These are phyloP conservation scores for Halocaridina rubra DNA, from an alignment of 2,888 invertebrate species.

Conservation along the genomic window DNA sequence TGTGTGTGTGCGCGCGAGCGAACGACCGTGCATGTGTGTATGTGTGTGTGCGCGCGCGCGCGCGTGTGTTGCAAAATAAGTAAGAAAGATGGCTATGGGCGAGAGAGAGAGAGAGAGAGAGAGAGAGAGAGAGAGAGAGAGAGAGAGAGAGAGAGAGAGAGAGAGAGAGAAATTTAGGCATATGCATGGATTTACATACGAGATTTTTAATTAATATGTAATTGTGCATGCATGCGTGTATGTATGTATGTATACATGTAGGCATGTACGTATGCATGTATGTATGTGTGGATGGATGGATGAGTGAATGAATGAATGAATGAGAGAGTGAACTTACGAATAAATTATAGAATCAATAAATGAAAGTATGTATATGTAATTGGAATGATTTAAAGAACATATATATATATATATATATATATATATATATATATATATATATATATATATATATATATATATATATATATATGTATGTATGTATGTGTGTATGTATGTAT, in stretches of 20 bases:
- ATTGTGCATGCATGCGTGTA: background rate
- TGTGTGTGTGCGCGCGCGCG: no score
- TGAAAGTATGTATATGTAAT: conserved; percentile 19
- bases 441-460: conserved; percentile 33
- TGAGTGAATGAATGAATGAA: background rate
- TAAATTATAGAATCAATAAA: no score
- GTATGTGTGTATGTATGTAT: conserved; percentile 19
- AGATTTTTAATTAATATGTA: no score
- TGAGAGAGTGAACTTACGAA: no score
- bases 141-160: conserved; percentile 18
- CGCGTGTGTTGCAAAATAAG: no score
- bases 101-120: background rate
- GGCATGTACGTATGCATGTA: conserved; percentile 11
- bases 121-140: conserved; percentile 21
- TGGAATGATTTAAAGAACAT: background rate
- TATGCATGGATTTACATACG: background rate
- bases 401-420: background rate
- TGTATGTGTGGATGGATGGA: background rate
- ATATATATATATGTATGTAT: conserved; percentile 23
- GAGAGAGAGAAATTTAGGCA: background rate
- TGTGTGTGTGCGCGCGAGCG: no score
- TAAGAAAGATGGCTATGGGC: background rate
- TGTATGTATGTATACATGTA: conserved; percentile 25
- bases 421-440: conserved; percentile 16
- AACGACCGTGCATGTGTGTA: no score